These are phyloP conservation scores for Abscondita cerata DNA, from an alignment of 2,888 invertebrate species.

Conservation along the genomic window DNA sequence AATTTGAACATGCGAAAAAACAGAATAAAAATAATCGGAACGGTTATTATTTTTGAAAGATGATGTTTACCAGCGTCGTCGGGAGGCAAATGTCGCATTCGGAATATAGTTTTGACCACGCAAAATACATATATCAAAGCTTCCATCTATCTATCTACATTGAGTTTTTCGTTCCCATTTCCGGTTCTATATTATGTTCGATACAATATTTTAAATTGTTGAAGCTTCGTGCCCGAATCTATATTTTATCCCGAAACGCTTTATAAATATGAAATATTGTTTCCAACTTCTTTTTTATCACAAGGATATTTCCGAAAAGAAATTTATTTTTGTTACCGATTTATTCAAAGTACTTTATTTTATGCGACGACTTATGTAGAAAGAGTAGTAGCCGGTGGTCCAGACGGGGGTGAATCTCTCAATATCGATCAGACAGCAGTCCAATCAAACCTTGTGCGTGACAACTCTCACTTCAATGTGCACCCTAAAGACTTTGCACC, in stretches of 20 bases:
- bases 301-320: slow-evolving; percentile 5
- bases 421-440: slow-evolving; percentile 59
- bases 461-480: slow-evolving; percentile 44
- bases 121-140: slow-evolving; percentile 35
- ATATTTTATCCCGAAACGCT: slow-evolving; percentile 29
- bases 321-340: slow-evolving; percentile 17
- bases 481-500: slow-evolving; percentile 19
- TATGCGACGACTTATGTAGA: slow-evolving; percentile 49
- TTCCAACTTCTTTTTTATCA: background rate
- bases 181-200: slow-evolving; percentile 33
- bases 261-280: slow-evolving; percentile 37
- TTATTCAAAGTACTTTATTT: slow-evolving; percentile 15
- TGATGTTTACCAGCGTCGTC: slow-evolving; percentile 35
- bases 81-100: slow-evolving; percentile 39
- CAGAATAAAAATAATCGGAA: too few species aligned
- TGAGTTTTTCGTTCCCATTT: slow-evolving; percentile 24
- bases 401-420: slow-evolving; percentile 57
- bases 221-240: slow-evolving; percentile 28
- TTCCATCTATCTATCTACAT: slow-evolving; percentile 8
- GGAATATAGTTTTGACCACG: slow-evolving; percentile 37
- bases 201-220: slow-evolving; percentile 34
- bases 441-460: slow-evolving; percentile 61
- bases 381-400: slow-evolving; percentile 54
- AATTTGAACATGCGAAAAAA: too few species aligned
- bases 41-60: too few species aligned